Evolutionary conservation across 2,113 vertebrate genomes (phyloP).

Genomic region (Rhinogobius similis): DNA sequence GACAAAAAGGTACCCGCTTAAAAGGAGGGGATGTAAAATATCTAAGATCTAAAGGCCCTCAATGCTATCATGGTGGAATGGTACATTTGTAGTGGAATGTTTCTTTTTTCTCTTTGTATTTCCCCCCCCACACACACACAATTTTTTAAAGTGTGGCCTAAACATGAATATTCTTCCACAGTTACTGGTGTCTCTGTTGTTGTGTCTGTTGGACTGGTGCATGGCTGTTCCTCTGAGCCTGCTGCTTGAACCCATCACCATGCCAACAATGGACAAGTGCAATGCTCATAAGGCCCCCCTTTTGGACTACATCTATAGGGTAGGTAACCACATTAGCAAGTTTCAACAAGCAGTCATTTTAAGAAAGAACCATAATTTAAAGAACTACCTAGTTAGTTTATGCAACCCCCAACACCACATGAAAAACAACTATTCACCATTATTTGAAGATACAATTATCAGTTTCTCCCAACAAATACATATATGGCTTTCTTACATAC

Average conservation of each 20-base stretch:
- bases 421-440: not conserved
- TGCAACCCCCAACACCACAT: not conserved
- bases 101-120: conserved; percentile 2
- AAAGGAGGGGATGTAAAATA: conserved; percentile 51
- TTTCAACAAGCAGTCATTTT: not conserved
- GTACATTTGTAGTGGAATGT: conserved; percentile 71
- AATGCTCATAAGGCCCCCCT: conserved; percentile 82
- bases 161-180: conserved; percentile 55
- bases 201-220: conserved; percentile 98
- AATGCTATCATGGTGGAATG: conserved; percentile 56
- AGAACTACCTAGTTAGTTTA: not conserved
- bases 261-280: conserved; percentile 82
- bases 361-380: not conserved
- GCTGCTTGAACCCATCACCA: conserved; percentile 88
- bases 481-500: too few species aligned
- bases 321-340: conserved; percentile 68
- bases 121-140: too few species aligned
- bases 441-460: too few species aligned
- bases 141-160: conserved; percentile 2
- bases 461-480: too few species aligned
- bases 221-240: conserved; percentile 89
- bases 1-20: conserved; percentile 91
- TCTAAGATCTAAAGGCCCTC: conserved; percentile 64
- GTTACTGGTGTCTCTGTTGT: conserved; percentile 94
- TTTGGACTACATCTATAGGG: conserved; percentile 97